These are phyloP conservation scores for Temnothorax curvispinosus DNA, from an alignment of 1,140 invertebrate genomes.

Conservation along the genomic window DNA sequence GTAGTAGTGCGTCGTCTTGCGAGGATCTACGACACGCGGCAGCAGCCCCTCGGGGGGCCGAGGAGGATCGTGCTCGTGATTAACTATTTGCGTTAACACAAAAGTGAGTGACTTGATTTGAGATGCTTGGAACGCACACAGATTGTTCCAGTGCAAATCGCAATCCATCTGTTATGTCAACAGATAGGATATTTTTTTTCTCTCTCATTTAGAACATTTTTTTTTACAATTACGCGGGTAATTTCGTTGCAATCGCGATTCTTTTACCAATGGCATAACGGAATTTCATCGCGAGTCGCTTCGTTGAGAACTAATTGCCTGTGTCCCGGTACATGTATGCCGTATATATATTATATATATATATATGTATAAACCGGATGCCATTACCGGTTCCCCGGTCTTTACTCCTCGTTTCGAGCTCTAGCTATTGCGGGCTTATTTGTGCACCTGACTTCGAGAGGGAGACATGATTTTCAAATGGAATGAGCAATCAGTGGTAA, in stretches of 20 bases:
- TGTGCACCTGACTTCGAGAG: slow-evolving; percentile 69
- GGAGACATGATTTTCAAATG: slow-evolving; percentile 75
- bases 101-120: slow-evolving; percentile 14
- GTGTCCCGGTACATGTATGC: background rate
- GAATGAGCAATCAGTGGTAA: slow-evolving; percentile 85
- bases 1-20: background rate
- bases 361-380: background rate
- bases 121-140: background rate
- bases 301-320: slow-evolving; percentile 5
- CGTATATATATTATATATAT: background rate
- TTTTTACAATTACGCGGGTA: background rate
- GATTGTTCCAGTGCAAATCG: background rate
- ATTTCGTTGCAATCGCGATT: slow-evolving; percentile 13
- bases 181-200: background rate
- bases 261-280: background rate
- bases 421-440: slow-evolving; percentile 68
- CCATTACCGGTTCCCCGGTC: slow-evolving; percentile 14
- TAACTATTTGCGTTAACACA: slow-evolving; percentile 12
- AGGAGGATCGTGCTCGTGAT: slow-evolving; percentile 36
- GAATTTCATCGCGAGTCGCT: slow-evolving; percentile 25
- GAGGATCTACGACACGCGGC: slow-evolving; percentile 12
- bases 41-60: background rate
- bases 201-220: background rate
- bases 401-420: slow-evolving; percentile 49
- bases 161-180: background rate